Evolutionary conservation across 1,140 invertebrate genomes (phyloP).

Genomic region (Aphelenchoides besseyi): DNA sequence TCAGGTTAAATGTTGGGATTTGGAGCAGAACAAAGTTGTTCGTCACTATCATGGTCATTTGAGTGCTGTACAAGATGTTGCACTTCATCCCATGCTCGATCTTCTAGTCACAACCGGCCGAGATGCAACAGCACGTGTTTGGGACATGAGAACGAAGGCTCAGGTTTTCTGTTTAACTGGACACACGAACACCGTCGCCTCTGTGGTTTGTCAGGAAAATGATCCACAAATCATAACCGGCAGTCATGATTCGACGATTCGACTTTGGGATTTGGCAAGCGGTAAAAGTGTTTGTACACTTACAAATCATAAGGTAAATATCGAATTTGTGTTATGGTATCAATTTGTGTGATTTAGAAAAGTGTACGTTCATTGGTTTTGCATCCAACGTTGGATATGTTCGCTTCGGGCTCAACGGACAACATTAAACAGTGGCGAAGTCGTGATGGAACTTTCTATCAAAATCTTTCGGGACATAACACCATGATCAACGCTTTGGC

Average conservation of each 20-base stretch:
- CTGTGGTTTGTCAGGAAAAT: slow-evolving; percentile 81
- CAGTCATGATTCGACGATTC: slow-evolving; percentile 73
- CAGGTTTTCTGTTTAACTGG: slow-evolving; percentile 94
- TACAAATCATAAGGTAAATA: slow-evolving; percentile 83
- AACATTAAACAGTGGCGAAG: slow-evolving; percentile 99
- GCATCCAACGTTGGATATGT: slow-evolving; percentile 89
- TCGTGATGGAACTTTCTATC: slow-evolving; percentile 94
- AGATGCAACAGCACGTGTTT: slow-evolving; percentile 87
- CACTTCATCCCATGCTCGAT: slow-evolving; percentile 92
- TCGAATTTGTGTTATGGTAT: background rate
- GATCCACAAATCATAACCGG: slow-evolving; percentile 80
- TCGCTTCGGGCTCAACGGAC: slow-evolving; percentile 93
- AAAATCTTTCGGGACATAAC: slow-evolving; percentile 94
- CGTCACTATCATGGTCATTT: slow-evolving; percentile 98
- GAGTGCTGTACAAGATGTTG: slow-evolving; percentile 88
- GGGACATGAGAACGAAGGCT: slow-evolving; percentile 98
- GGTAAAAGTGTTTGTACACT: slow-evolving; percentile 89
- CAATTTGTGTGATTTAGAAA: slow-evolving; percentile 67
- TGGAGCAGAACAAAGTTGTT: slow-evolving; percentile 98
- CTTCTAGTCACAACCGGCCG: slow-evolving; percentile 86
- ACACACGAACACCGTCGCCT: slow-evolving; percentile 93
- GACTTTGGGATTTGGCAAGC: slow-evolving; percentile 93
- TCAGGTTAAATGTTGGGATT: slow-evolving; percentile 94
- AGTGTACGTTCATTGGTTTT: slow-evolving; percentile 84
- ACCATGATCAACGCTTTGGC: slow-evolving; percentile 94